Evolutionary conservation across 2,797 vertebrate genomes (phyloP), one percentile per base, ranked within the genome.

Genomic region (Psittacula derbiana): DNA sequence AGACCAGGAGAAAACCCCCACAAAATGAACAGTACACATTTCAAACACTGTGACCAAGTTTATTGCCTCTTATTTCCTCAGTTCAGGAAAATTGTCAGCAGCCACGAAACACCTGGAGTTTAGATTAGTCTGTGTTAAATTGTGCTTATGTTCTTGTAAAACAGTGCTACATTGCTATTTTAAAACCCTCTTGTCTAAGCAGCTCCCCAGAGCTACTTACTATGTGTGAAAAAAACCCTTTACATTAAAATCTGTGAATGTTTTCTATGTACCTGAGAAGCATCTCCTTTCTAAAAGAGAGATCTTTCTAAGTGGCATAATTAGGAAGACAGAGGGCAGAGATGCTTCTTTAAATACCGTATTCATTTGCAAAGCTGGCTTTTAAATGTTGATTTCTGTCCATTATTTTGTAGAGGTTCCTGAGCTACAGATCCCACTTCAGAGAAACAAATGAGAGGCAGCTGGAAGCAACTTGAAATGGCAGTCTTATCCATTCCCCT

Each of bases 131-230:
- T 69, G 80, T 91, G 90, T 71, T 96, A 95, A 95, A 94, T 91
- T 93, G 27, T 74, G 79, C 95, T 97, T 97, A 93, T 88, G 36
- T 38, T 86, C 80, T 86, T 94, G 41, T 88, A 97, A 96, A 96
- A 31, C 28, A 76, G 71, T 52, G 20, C 27, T 60, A 52, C 69
- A 43, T 23, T 78, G 46, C 30, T 78, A 71, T 86, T 47, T 83
- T 64, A 94, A 92, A 95, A 86, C 16, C 46, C 41, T 88, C 79
- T 88, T 80, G 23, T 41, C 33, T 57, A 64, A 86, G 69, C 58
- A 60, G 49, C 25, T 79, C 44, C 81, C 16, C 40, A 28, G 83
- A 96, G 83, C 55, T 62, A 88, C 41, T 88, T 79, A 52, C 79
- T n/a, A 8, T 14, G 40, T 47, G 78, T 44, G 55, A 69, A 71